A percentile compares a stretch with the other conserved stretches of the same genome.
phyloP scores from a whole-genome alignment of 2,797 vertebrate genomes.

The Clamator glandarius region DNA sequence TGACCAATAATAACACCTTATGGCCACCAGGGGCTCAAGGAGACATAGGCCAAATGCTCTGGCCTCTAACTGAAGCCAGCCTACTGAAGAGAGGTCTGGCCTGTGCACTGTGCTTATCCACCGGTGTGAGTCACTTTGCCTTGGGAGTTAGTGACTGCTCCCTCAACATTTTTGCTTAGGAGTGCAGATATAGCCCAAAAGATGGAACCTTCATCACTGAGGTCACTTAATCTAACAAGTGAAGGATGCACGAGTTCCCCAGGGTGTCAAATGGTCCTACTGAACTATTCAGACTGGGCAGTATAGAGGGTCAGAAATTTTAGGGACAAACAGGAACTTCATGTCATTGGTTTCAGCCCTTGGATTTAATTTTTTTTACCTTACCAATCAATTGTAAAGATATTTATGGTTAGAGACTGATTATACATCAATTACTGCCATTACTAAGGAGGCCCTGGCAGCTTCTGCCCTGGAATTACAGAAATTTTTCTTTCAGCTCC shows the following conservation, averaged over 20 bases:
- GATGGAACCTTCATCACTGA: neutral
- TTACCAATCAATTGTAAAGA: neutral
- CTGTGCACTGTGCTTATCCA: neutral
- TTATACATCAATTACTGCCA: neutral
- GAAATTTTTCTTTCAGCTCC: neutral
- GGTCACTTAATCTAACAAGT: neutral
- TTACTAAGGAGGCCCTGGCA: neutral
- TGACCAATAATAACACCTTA: neutral
- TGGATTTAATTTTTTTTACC: neutral
- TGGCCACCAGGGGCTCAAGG: neutral
- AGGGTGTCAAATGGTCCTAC: neutral
- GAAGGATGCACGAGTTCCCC: neutral
- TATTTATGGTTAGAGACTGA: neutral
- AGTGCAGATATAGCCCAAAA: neutral
- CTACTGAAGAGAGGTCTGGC: neutral
- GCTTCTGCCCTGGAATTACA: neutral
- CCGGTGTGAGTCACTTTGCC: neutral
- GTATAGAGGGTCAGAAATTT: neutral
- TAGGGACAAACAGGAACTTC: neutral
- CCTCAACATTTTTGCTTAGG: neutral
- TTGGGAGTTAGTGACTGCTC: neutral
- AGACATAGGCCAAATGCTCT: neutral
- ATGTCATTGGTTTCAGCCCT: neutral
- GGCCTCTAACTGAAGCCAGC: neutral
- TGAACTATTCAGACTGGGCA: neutral